phyloP scores from a whole-genome alignment of 1,140 invertebrate species.

The Sminthurinus signatus region DNA sequence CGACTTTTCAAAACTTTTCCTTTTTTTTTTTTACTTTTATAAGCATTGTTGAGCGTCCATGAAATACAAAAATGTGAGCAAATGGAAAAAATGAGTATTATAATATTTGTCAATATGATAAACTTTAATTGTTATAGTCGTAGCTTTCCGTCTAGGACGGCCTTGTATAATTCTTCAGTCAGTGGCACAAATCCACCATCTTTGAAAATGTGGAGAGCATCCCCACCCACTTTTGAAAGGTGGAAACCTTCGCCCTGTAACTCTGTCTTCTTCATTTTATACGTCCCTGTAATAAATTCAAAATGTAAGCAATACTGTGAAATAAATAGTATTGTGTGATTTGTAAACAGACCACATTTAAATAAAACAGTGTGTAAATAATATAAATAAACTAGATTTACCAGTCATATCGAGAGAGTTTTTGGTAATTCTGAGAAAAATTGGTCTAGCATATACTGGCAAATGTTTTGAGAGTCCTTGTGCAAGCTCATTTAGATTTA shows the following conservation, averaged over 20 bases:
- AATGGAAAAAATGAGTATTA: too few relatives aligned
- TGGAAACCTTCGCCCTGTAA: slow-evolving; percentile 86
- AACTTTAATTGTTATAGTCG: slow-evolving; percentile 50
- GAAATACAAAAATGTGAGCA: too few relatives aligned
- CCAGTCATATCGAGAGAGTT: slow-evolving; percentile 78
- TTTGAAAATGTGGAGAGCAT: slow-evolving; percentile 67
- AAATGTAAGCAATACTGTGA: slow-evolving; percentile 42
- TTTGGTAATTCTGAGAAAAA: slow-evolving; percentile 76
- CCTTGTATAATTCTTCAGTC: slow-evolving; percentile 58
- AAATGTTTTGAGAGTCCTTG: slow-evolving; percentile 61
- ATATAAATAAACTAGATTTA: too few relatives aligned
- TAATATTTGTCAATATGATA: too few relatives aligned
- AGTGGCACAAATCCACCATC: slow-evolving; percentile 57
- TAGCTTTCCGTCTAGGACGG: slow-evolving; percentile 55
- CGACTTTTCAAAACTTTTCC: too few relatives aligned
- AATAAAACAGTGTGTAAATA: too few relatives aligned
- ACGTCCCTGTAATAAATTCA: slow-evolving; percentile 81
- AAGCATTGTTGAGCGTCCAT: too few relatives aligned
- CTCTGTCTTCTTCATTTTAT: slow-evolving; percentile 88
- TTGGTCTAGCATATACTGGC: slow-evolving; percentile 77
- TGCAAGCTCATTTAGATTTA: slow-evolving; percentile 61
- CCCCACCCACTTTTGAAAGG: slow-evolving; percentile 60
- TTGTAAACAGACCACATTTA: too few relatives aligned
- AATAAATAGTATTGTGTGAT: background rate
- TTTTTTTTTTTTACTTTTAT: too few relatives aligned